Base-by-base conservation (phyloP, 2,888 invertebrate genomes). In the Aphelenchoides bicaudatus region DNA sequence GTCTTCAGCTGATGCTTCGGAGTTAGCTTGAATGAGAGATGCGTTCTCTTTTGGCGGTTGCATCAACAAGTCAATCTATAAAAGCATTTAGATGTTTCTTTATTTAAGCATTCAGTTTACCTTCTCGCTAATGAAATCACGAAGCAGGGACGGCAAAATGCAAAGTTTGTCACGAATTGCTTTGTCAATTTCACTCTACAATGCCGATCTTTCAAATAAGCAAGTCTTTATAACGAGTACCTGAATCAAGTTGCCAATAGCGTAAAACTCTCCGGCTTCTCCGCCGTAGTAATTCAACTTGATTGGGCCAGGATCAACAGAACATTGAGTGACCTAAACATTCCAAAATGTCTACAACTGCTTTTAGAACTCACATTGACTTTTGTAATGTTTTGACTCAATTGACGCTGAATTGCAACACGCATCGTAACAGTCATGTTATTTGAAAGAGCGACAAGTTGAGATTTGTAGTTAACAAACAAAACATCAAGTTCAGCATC, bases 361-460 rank as follows among this genome's bases (percentile, higher is more conserved):
- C n/a, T n/a, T n/a, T n/a, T n/a, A 25, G 34, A 19, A 27, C 56
- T 34, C 31, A 68, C 65, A 23, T 37, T 63, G 28, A 65, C 62
- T 10, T 51, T 62, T 10, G 67, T 65, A 37, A 31, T 31, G 10
- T 29, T 37, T 28, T 68, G 62, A 37, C 39, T 38, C 39, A 65
- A 38, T 30, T 59, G 27, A 2, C 65, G 54, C 29, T 56, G 31
- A 25, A 65, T 63, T 8, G 23, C 13, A 4, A 65, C 58, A 25
- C 51, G 37, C 65, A 65, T 68, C 23, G 58, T 52, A 10, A 65
- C 47, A 3, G 65, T 65, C 27, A 62, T 39, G 43, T 65, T 65
- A 23, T 34, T 55, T 29, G 56, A 51, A 8, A 57, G 29, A 25
- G 65, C 65, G 29, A 65, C 21, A 47, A 68, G 52, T 34, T 65